Percentiles rank a stretch among this genome's conserved stretches.
These are phyloP conservation scores for Montipora efflorescens DNA, from an alignment of 64 coral and sea anemone species.

Conservation along the genomic window DNA sequence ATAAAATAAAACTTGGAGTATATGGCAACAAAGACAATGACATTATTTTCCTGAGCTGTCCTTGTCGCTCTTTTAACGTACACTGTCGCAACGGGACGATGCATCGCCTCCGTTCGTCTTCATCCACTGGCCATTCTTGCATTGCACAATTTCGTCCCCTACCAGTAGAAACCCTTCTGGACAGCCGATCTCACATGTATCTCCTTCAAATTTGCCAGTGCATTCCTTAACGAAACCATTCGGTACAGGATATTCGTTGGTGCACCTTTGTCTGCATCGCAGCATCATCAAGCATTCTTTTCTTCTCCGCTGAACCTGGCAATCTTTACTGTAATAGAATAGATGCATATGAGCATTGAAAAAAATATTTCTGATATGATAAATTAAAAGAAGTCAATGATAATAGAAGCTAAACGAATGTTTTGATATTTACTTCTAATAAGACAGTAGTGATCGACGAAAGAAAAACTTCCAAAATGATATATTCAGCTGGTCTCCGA, in stretches of 20 bases:
- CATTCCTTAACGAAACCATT: not conserved
- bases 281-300: not conserved
- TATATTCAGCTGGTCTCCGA: not conserved
- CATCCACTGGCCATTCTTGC: not conserved
- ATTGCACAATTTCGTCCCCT: not conserved
- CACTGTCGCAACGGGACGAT: not conserved
- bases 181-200: not conserved
- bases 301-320: not conserved
- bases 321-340: not conserved
- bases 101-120: not conserved
- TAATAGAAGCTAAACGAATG: no score
- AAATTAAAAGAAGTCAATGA: no score
- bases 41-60: not conserved
- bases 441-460: not conserved
- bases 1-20: not conserved
- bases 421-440: no score
- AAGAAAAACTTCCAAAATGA: not conserved
- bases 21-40: not conserved
- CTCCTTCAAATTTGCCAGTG: not conserved
- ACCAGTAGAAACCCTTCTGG: not conserved
- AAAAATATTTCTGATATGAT: no score
- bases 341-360: no score
- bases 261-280: not conserved
- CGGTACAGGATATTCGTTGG: not conserved
- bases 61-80: not conserved